These are phyloP conservation scores for Anoncus sp. DNA, from an alignment of 2,888 invertebrate species.

Conservation along the genomic window DNA sequence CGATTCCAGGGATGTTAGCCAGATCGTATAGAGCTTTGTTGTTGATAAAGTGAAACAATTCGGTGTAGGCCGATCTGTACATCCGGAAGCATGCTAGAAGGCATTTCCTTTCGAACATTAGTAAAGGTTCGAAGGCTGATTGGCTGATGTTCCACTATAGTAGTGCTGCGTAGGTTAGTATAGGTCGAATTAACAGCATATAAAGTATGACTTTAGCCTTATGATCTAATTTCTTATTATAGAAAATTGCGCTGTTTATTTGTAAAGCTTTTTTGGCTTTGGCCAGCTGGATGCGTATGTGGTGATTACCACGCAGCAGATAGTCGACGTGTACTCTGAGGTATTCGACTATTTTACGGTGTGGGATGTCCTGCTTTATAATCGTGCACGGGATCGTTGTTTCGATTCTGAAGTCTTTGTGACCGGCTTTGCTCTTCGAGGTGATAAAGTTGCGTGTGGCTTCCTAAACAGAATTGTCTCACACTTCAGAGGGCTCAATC, in stretches of 20 bases:
- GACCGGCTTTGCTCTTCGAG: neutral
- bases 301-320: conserved; percentile 19
- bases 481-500: conserved; percentile 40
- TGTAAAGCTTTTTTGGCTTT: conserved; percentile 29
- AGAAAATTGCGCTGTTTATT: conserved; percentile 10
- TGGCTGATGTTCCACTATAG: conserved; percentile 42
- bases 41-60: neutral
- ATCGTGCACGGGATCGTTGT: neutral
- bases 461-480: conserved; percentile 58
- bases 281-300: conserved; percentile 8
- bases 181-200: conserved; percentile 27
- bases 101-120: neutral
- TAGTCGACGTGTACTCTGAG: conserved; percentile 40
- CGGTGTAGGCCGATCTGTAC: neutral
- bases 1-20: neutral
- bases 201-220: conserved; percentile 22
- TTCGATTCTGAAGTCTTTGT: conserved; percentile 41
- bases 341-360: conserved; percentile 42
- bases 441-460: neutral
- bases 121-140: conserved; percentile 30
- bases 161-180: neutral
- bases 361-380: neutral
- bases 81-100: neutral
- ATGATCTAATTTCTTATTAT: neutral
- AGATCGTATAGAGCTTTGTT: neutral